These are phyloP conservation scores for Notothenia coriiceps DNA, from an alignment of 2,113 vertebrate species.

Conservation along the genomic window DNA sequence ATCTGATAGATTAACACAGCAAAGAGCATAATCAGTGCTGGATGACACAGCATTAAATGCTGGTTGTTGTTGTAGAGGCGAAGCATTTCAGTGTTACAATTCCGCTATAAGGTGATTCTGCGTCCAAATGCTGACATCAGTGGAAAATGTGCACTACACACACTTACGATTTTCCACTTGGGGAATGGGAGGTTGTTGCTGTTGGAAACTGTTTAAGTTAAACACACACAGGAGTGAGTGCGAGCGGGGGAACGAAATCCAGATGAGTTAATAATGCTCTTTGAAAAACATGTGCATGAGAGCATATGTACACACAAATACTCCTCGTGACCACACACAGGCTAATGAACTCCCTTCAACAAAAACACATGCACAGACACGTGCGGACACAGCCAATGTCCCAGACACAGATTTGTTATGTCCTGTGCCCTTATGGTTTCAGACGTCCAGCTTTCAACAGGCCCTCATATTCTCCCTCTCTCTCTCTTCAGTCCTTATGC, in stretches of 20 bases:
- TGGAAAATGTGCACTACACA: constrained; percentile 63
- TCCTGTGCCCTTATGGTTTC: constrained; percentile 37
- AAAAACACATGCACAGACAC: constrained; percentile 19
- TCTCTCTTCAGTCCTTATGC: background rate
- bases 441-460: constrained; percentile 66
- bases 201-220: constrained; percentile 63
- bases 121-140: constrained; percentile 70
- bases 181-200: constrained; percentile 58
- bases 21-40: constrained; percentile 50
- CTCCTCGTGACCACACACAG: constrained; percentile 7
- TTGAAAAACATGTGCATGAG: constrained; percentile 18
- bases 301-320: background rate
- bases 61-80: constrained; percentile 24
- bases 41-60: constrained; percentile 51
- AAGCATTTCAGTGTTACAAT: constrained; percentile 34
- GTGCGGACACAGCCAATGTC: background rate
- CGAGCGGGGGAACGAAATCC: constrained; percentile 32
- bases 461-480: constrained; percentile 52
- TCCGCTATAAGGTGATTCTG: constrained; percentile 52
- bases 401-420: background rate
- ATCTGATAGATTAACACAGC: constrained; percentile 62
- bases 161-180: constrained; percentile 45
- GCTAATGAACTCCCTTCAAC: background rate
- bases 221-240: constrained; percentile 31
- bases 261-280: constrained; percentile 62